Evolutionary conservation across 2,888 invertebrate genomes (phyloP).

Genomic region (Sturmia bella): DNA sequence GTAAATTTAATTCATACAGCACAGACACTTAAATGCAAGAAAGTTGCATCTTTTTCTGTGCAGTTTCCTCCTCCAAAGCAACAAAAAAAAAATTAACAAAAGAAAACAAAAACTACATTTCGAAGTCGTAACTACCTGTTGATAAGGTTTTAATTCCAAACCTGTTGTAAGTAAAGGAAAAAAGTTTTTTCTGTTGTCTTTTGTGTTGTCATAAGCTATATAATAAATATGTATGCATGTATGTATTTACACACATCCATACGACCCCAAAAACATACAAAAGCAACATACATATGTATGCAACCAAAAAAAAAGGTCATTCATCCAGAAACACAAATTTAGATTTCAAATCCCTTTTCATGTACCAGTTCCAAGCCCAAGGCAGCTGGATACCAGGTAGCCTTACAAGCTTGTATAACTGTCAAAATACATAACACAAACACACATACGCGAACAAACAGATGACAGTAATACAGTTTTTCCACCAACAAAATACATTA

Average conservation of each 20-base stretch:
- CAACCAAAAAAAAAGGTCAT: not conserved
- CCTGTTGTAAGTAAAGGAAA: slow-evolving; percentile 33
- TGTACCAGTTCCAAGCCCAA: too few species aligned
- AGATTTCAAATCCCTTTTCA: too few species aligned
- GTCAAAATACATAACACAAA: too few species aligned
- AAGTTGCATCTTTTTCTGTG: slow-evolving; percentile 35
- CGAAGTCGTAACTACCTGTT: slow-evolving; percentile 25
- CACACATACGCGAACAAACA: too few species aligned
- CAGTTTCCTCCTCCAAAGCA: slow-evolving; percentile 15
- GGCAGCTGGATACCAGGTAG: too few species aligned
- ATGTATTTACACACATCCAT: too few species aligned
- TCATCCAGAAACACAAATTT: not conserved
- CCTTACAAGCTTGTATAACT: too few species aligned
- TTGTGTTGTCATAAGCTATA: not conserved
- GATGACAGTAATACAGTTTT: too few species aligned
- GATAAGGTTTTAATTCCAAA: slow-evolving; percentile 27
- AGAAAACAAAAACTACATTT: not conserved
- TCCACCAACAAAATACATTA: too few species aligned
- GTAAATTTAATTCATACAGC: slow-evolving; percentile 42
- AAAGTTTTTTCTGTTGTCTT: not conserved
- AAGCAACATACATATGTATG: not conserved
- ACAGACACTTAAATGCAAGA: too few species aligned
- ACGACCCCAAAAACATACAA: too few species aligned
- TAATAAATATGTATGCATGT: not conserved
- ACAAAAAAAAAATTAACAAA: slow-evolving; percentile 14